Percentiles rank a stretch among this genome's conserved stretches.
Evolutionary conservation across 2,113 vertebrate genomes (phyloP).

Genomic region (Lasiurus borealis): DNA sequence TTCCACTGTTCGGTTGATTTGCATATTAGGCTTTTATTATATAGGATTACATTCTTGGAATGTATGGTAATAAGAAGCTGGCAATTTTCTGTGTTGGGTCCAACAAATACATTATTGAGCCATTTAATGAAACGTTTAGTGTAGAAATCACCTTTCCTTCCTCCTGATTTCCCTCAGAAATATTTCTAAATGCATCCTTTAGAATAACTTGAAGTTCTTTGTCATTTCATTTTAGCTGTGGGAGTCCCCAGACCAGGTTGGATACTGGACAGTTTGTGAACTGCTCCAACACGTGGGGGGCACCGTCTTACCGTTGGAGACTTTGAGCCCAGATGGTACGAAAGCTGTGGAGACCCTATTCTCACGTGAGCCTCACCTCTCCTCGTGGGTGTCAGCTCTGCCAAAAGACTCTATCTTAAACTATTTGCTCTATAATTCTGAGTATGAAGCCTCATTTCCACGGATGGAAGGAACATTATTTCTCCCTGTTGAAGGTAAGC

Average conservation of each 20-base stretch:
- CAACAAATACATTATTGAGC: background rate
- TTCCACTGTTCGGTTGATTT: background rate
- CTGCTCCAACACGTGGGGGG: slow-evolving; percentile 88
- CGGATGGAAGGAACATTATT: slow-evolving; percentile 84
- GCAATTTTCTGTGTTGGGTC: background rate
- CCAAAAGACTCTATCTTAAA: slow-evolving; percentile 87
- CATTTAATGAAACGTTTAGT: slow-evolving; percentile 25
- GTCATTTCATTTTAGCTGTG: slow-evolving; percentile 85
- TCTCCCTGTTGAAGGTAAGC: slow-evolving; percentile 86
- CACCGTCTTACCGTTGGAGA: slow-evolving; percentile 89
- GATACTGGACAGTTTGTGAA: slow-evolving; percentile 89
- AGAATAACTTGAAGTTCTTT: background rate
- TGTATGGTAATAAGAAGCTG: background rate
- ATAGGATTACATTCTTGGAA: background rate
- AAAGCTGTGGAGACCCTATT: background rate
- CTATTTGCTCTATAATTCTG: slow-evolving; percentile 88
- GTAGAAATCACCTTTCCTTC: background rate
- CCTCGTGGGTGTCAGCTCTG: slow-evolving; percentile 82
- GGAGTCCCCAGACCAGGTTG: slow-evolving; percentile 88
- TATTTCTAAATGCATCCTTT: background rate
- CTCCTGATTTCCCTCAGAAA: background rate
- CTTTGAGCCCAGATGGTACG: slow-evolving; percentile 78
- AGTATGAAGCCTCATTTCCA: slow-evolving; percentile 89
- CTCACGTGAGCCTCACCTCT: background rate
- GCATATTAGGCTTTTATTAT: no score